Conservation (phyloP, 2,797 vertebrate genomes). For the Rhyacichthys aspro region DNA sequence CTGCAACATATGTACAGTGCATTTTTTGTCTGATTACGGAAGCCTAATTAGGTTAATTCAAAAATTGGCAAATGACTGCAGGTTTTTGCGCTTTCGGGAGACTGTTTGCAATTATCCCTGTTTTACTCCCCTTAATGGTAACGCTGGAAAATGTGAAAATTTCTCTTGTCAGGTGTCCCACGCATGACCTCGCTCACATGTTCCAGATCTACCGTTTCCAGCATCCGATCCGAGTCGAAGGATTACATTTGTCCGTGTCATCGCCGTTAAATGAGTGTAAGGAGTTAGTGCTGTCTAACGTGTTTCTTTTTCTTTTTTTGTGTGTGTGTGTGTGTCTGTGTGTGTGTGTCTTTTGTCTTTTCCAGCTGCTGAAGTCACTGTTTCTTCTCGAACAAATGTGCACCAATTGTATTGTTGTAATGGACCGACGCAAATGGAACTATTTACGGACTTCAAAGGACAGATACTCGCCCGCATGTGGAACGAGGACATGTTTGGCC, state of each 20-base stretch:
- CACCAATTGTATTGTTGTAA: conserved; percentile 5
- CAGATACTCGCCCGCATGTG: background rate
- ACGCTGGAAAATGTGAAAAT: conserved; percentile 18
- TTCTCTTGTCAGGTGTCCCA: conserved; percentile 6
- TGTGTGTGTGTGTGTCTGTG: conserved; percentile 20
- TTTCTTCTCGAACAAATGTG: conserved; percentile 24
- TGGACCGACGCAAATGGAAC: conserved; percentile 28
- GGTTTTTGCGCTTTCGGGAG: conserved; percentile 10
- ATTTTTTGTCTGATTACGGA: background rate
- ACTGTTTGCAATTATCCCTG: conserved; percentile 10
- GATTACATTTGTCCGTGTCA: background rate
- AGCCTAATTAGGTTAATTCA: conserved; percentile 13
- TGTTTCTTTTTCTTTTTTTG: no score
- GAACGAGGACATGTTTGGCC: conserved; percentile 11
- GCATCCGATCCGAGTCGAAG: background rate
- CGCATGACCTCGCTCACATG: conserved; percentile 1
- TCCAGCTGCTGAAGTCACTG: conserved; percentile 58
- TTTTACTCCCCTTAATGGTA: conserved; percentile 8
- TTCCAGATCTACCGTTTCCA: background rate
- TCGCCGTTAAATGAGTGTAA: background rate
- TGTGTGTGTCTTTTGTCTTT: conserved; percentile 44
- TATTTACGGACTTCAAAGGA: conserved; percentile 7
- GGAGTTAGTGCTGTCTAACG: background rate
- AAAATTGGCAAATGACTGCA: conserved; percentile 6
- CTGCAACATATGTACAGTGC: background rate